Evolutionary conservation across 2,113 vertebrate species (phyloP).

Genomic region (Pteronura brasiliensis): DNA sequence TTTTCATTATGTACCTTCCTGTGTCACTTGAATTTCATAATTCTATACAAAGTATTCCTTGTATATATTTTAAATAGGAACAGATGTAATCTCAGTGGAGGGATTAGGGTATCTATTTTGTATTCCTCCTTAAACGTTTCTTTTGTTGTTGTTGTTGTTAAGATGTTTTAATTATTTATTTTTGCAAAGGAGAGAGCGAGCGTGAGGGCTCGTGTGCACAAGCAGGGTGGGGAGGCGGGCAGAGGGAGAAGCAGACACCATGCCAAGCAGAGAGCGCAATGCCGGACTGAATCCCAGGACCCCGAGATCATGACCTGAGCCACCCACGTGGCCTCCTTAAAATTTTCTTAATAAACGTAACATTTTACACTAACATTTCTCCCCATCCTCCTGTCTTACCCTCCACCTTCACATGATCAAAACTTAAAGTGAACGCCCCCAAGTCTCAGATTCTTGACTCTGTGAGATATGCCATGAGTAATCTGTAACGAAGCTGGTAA

Average conservation of each 20-base stretch:
- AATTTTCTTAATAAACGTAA: not conserved
- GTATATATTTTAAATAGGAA: not conserved
- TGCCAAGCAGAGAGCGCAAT: not conserved
- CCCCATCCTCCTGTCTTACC: not conserved
- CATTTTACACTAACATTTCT: not conserved
- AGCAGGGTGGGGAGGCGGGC: no score
- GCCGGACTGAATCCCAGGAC: not conserved
- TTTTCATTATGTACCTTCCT: not conserved
- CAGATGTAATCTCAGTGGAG: not conserved
- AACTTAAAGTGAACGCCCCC: not conserved
- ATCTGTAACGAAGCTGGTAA: not conserved
- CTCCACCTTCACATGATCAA: not conserved
- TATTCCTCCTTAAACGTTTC: not conserved
- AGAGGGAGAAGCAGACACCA: not conserved
- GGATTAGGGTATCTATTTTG: not conserved
- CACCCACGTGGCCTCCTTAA: not conserved
- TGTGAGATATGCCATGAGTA: not conserved
- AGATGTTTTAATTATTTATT: no score
- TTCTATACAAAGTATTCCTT: not conserved
- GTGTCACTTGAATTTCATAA: not conserved
- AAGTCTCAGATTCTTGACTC: not conserved
- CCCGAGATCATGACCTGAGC: not conserved
- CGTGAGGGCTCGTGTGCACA: fast-evolving
- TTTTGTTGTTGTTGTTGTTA: no score
- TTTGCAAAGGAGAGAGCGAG: no score